Base-by-base conservation (phyloP, 2,113 vertebrate species). In the Cettia cetti region DNA sequence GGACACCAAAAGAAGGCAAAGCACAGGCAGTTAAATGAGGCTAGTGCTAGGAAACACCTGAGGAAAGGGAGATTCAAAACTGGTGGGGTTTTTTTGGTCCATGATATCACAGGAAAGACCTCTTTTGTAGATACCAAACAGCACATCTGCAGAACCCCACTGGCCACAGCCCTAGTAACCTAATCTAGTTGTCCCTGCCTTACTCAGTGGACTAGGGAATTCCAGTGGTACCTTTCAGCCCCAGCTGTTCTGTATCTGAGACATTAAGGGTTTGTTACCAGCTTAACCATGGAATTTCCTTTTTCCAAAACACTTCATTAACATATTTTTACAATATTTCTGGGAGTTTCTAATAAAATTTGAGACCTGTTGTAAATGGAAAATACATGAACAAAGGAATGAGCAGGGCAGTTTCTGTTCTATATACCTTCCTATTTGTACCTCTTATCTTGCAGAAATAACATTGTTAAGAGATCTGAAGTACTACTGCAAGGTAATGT, bases 1-100 rank as follows among this genome's bases (percentile, higher is more conserved):
- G 30, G 7, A 26, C 19, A 60, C 13, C 35, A 11, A 53, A 53
- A 37, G 0, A 0, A 20, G 14, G 7, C 6, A 70, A 33, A 49
- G 28, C 12, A 56, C 7, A 61, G 44, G 10, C 33, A 40, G 18
- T 24, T 21, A 61, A 50, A 52, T 6, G 31, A 21, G 15, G 4
- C 28, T 65, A 21, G 10, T 35, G 15, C 15, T 28, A 44, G 35
- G 15, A 39, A 2, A 49, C 18, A 14, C 10, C 45, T 39, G 23
- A 60, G 22, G 16, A 84, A 52, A 61, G 10, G 6, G 30, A 42
- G 22, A 42, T 19, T 76, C 33, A 50, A 56, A 76, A 65, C 8
- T 44, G 18, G 5, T 49, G 13, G 3, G 1, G 0, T 4, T 35
- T 63, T 63, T 80, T 45, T 31, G 4, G 11, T n/a, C 40, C 8